These are phyloP conservation scores for Megalopta genalis DNA, from an alignment of 1,140 invertebrate genomes.

Conservation along the genomic window DNA sequence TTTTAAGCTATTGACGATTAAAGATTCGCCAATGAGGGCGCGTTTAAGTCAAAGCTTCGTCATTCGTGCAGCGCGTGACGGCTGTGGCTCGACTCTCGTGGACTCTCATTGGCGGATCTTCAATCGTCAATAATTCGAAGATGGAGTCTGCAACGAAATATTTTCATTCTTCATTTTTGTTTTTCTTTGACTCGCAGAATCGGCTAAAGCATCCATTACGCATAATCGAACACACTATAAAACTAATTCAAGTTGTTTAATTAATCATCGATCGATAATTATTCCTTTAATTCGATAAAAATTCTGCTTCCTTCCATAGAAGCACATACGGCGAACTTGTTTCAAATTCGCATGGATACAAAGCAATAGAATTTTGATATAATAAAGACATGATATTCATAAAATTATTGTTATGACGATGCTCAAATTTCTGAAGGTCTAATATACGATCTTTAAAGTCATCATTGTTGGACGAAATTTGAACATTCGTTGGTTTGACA, in stretches of 20 bases:
- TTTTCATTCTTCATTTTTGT: no score
- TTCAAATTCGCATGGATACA: constrained; percentile 23
- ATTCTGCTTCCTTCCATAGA: not conserved
- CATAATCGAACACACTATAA: not conserved
- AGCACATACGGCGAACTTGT: not conserved
- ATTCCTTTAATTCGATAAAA: not conserved
- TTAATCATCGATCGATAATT: not conserved
- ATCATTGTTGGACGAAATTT: constrained; percentile 21
- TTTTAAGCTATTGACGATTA: no score
- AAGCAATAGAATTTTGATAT: constrained; percentile 16
- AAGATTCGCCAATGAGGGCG: no score
- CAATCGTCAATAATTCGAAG: no score
- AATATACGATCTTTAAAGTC: not conserved
- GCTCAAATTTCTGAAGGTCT: constrained; percentile 31
- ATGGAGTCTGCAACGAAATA: no score
- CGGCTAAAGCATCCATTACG: no score
- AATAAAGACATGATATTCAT: not conserved
- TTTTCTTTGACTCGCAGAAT: no score
- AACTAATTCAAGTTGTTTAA: constrained; percentile 4
- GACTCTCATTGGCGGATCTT: no score
- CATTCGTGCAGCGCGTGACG: no score
- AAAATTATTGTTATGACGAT: constrained; percentile 13
- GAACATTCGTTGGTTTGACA: constrained; percentile 14
- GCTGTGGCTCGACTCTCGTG: no score
- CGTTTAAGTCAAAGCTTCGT: no score